Base-by-base conservation (phyloP, 2,113 vertebrate genomes). In the Lepisosteus osseus region DNA sequence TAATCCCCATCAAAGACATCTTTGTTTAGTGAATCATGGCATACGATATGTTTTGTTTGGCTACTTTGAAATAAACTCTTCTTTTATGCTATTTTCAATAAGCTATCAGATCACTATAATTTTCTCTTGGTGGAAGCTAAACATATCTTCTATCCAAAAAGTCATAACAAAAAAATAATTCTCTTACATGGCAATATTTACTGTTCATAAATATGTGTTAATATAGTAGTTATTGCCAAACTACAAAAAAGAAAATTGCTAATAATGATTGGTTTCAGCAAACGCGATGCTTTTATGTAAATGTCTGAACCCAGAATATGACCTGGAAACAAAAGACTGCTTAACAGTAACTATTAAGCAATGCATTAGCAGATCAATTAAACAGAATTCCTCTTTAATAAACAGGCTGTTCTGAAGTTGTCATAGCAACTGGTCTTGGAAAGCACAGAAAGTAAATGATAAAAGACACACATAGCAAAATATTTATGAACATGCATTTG, bases 361-460 rank as follows among this genome's bases (percentile, higher is more conserved):
- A 94, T 95, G 93, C 96, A 97, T 98, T 96, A 97, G 95, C 89
- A 92, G 92, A 97, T 97, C 95, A 97, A 98, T 98, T 98, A 98
- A 96, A 94, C 85, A 93, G 91, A 94, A 94, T 85, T 92, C 92
- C 88, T 94, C 91, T 92, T 82, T 93, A 92, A 94, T 94, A 89
- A 95, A 76, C 76, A 90, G 88, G 87, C 79, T 79, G 69, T 83
- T 84, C 82, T 80, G 82, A 75, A 68, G 94, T 98, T 96, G 78
- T 87, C 83, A 91, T 91, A 89, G 91, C 90, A 89, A 94, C 92
- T 79, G 88, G 86, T 87, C 87, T 84, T 84, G 86, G 91, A 94
- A 96, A 81, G 90, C 86, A 91, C 77, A 82, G 87, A 86, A 90
- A 84, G 78, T 80, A 86, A 89, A 88, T 78, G 84, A 80, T 68